Evolutionary conservation across 2,888 invertebrate genomes (phyloP).

Genomic region (Ommatoiulus sabulosus): DNA sequence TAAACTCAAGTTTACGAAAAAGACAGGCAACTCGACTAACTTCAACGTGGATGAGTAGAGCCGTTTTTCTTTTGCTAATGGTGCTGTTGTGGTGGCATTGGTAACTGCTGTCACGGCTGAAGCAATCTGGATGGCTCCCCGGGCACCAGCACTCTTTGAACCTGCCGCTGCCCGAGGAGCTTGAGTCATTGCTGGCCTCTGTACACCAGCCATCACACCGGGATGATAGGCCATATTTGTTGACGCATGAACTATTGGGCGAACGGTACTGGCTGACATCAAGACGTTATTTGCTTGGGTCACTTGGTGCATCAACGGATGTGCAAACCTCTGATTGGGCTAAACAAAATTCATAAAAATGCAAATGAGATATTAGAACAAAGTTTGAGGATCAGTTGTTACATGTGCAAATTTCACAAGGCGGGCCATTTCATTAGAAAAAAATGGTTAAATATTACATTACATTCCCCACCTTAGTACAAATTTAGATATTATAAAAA

Average conservation of each 20-base stretch:
- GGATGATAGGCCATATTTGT: not conserved
- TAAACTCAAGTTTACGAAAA: not conserved
- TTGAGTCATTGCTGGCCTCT: constrained; percentile 32
- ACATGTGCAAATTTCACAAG: not conserved
- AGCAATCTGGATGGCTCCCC: constrained; percentile 53
- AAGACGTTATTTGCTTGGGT: constrained; percentile 53
- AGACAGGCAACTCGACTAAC: constrained; percentile 12
- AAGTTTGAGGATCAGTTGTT: not conserved
- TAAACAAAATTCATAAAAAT: constrained; percentile 42
- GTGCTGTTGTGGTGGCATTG: constrained; percentile 54
- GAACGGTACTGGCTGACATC: constrained; percentile 47
- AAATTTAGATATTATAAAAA: no score
- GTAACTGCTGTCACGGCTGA: constrained; percentile 51
- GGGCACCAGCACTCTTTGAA: constrained; percentile 61
- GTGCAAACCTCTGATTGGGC: constrained; percentile 56
- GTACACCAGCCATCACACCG: not conserved
- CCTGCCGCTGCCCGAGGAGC: not conserved
- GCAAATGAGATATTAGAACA: not conserved
- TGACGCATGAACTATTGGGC: not conserved
- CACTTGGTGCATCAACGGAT: constrained; percentile 48
- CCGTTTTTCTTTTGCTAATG: constrained; percentile 76
- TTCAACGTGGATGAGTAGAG: constrained; percentile 64
- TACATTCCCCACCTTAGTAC: no score
- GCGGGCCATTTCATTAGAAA: no score
- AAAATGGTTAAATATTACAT: no score